Base-by-base conservation (phyloP, 2,888 invertebrate genomes). In the Augiades crinisus region DNA sequence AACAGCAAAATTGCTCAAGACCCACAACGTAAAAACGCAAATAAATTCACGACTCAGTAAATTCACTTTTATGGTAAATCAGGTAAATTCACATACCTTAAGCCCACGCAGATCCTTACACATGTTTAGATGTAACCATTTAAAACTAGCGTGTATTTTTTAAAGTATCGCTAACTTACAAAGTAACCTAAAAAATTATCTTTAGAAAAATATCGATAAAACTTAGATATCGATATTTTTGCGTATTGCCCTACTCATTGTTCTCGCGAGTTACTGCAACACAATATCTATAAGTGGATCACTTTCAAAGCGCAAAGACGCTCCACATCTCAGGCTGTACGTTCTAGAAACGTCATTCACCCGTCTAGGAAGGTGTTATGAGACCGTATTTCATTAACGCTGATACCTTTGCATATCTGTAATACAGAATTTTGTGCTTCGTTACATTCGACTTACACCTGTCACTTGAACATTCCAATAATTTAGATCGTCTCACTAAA, bases 301-400 rank as follows among this genome's bases (percentile, higher is more conserved):
- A 59, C 64, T 68, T 69, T 70, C 63, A 63, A 64, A 65, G 47
- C 43, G 46, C 44, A 55, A 59, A 60, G 52, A 58, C 44, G 50
- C 40, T 56, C 49, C 55, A 57, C 57, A 64, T 58, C 51, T 57
- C 57, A 62, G 62, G 57, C 65, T 60, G 61, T 37, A 50, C 63
- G 72, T 57, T 72, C 77, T 70, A 75, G 60, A 79, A 68, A 73
- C 63, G 77, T 75, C 82, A 79, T 61, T 81, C 75, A 78, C 59
- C 55, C 55, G 52, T 67, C 60, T 62, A 58, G 47, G 58, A 65
- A 69, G 71, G 67, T 65, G 69, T 67, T 55, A 57, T 61, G 60
- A 53, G 53, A 58, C 47, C 47, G 13, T 36, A 19, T 38, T 24
- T 36, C 14, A 47, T 37, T 47, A 37, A 24, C 34, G 14, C 3